Percentiles rank a stretch among this genome's conserved stretches.
These are phyloP conservation scores for Tetrax tetrax DNA, from an alignment of 2,113 vertebrate genomes.

Conservation along the genomic window DNA sequence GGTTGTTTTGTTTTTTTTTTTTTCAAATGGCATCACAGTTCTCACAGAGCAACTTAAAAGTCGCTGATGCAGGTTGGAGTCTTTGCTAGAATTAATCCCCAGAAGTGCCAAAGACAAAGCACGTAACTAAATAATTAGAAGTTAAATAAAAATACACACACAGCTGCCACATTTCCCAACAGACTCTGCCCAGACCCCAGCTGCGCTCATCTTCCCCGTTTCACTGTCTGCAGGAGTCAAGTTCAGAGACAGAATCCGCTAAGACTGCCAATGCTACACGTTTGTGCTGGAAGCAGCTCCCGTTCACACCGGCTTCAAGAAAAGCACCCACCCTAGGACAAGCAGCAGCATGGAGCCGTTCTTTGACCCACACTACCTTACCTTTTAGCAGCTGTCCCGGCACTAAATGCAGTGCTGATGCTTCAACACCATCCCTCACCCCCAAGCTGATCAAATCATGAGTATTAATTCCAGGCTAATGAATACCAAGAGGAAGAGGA, in stretches of 20 bases:
- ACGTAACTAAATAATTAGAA: slow-evolving; percentile 57
- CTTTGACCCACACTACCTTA: neutral
- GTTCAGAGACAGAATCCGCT: neutral
- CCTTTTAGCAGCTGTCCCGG: neutral
- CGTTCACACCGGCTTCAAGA: neutral
- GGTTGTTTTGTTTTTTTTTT: neutral
- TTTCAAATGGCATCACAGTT: neutral
- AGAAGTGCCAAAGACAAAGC: slow-evolving; percentile 47
- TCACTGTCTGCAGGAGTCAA: neutral
- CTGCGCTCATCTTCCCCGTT: neutral
- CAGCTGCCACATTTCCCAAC: slow-evolving; percentile 8
- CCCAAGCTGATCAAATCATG: neutral
- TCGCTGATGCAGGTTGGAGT: slow-evolving; percentile 54
- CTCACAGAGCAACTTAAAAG: slow-evolving; percentile 41
- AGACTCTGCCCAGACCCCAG: neutral
- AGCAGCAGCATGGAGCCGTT: neutral
- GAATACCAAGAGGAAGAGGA: slow-evolving; percentile 12
- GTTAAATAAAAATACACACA: slow-evolving; percentile 50
- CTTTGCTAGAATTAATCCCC: slow-evolving; percentile 54
- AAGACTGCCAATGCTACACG: neutral
- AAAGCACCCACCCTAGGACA: neutral
- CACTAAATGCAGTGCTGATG: neutral
- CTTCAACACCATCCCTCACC: neutral
- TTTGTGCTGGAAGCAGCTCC: neutral
- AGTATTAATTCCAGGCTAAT: neutral